Base-by-base conservation (phyloP, 1,140 invertebrate species). In the Thalassaphorura encarpata region DNA sequence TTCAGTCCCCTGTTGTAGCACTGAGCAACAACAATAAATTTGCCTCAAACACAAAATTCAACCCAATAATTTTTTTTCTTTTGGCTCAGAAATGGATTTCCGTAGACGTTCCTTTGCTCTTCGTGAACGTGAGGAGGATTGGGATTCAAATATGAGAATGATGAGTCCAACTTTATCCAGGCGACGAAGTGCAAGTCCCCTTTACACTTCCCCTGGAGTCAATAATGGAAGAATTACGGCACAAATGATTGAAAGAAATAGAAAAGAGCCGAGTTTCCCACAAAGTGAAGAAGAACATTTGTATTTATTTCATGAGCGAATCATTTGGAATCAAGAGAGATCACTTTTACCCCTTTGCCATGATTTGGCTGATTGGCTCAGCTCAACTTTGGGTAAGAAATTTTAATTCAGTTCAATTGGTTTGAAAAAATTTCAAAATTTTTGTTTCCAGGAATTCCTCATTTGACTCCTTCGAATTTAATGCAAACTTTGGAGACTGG, bases 361-460 rank as follows among this genome's bases (percentile, higher is more conserved):
- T 69, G 87, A 90, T 74, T 72, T 90, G 45, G 84, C 85, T 16
- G 86, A 89, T 67, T 90, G 87, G 87, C 80, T 90, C 54, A 88
- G 87, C 71, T 86, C 84, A 68, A 84, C 81, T 52, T 76, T 88
- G 60, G 85, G 85, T 86, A 69, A 81, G 78, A 36, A 36, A 36
- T 11, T 36, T 36, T 36, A 36, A 36, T 36, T 11, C 33, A 3
- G 15, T 47, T 24, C 27, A 13, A 24, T 47, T 24, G 21, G 11
- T 24, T 53, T 42, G 47, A 11, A 19, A 11, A 13, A 5, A 31
- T 16, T 13, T 49, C 13, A 8, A 16, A 6, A 11, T 8, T 27
- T 29, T 49, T 49, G 13, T 27, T 49, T 49, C 13, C 11, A 13
- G 13, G 18, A 29, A 49, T 49, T 23, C 42, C 28, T 3, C 15